Evolutionary conservation across 2,888 invertebrate species (phyloP).

Genomic region (Aporophyla lueneburgensis): DNA sequence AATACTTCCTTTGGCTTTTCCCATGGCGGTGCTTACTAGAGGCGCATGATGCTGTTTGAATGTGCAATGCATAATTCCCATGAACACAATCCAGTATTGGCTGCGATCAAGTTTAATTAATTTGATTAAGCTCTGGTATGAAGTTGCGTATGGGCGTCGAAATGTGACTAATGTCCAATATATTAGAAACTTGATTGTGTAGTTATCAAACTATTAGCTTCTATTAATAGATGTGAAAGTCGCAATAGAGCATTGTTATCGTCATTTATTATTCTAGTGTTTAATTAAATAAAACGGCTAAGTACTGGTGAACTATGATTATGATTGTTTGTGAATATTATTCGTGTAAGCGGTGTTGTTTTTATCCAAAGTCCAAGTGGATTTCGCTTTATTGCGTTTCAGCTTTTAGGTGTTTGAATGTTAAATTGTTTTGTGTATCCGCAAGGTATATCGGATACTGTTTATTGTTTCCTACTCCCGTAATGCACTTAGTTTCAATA

Average conservation of each 20-base stretch:
- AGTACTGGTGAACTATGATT: not conserved
- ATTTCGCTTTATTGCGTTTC: slow-evolving; percentile 37
- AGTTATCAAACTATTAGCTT: not conserved
- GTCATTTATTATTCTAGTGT: slow-evolving; percentile 14
- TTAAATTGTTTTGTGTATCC: slow-evolving; percentile 42
- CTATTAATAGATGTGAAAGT: slow-evolving; percentile 24
- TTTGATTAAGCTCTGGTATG: slow-evolving; percentile 17
- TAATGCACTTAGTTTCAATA: slow-evolving; percentile 61
- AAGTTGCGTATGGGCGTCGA: not conserved
- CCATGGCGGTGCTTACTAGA: slow-evolving; percentile 43
- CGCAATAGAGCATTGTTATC: slow-evolving; percentile 6
- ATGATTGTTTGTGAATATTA: not conserved
- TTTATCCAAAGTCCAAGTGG: slow-evolving; percentile 36
- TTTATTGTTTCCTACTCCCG: slow-evolving; percentile 62
- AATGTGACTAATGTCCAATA: not conserved
- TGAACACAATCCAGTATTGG: slow-evolving; percentile 29
- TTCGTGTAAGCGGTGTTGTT: slow-evolving; percentile 5
- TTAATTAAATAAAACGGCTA: not conserved
- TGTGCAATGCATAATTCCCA: slow-evolving; percentile 40
- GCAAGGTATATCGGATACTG: slow-evolving; percentile 58
- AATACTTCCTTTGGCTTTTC: slow-evolving; percentile 54
- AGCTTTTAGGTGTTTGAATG: slow-evolving; percentile 40
- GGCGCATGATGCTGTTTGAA: slow-evolving; percentile 29
- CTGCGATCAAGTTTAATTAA: slow-evolving; percentile 28
- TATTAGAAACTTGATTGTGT: slow-evolving; percentile 4